Base-by-base conservation (phyloP, 2,797 vertebrate genomes). In the Chelon labrosus region DNA sequence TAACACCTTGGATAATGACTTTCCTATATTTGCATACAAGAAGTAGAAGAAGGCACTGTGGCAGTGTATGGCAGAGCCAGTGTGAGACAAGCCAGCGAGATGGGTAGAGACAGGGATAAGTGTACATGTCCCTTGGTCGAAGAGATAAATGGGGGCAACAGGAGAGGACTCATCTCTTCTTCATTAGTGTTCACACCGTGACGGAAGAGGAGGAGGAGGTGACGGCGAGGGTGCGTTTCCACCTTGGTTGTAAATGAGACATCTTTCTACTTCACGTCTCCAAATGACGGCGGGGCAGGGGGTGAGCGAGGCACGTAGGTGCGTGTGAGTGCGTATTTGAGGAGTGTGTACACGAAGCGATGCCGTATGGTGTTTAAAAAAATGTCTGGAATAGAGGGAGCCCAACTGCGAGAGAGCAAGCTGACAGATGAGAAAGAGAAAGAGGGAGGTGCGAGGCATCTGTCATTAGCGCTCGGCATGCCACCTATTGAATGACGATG, bases 131-230 rank as follows among this genome's bases (percentile, higher is more conserved):
- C 83, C 87, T 76, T 71, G 84, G 82, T 75, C 66, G 70, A 87
- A 58, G 84, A 92, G 88, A 93, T 91, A 93, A 94, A 94, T 93
- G 89, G 86, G 85, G 87, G 87, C 90, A 27, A 88, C 82, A 79
- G 88, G 75, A 84, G 90, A 93, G 86, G 90, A 93, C 89, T 93
- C 91, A 88, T 93, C 90, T 91, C 91, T 91, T 91, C 93, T 93
- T 94, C 93, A 93, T 94, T 94, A 94, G 89, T 89, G 91, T 88
- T 92, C 91, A 91, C 87, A 93, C 91, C 81, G 74, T 92, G 92
- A 92, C 90, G 83, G 79, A 88, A 63, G 83, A 83, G 56, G 62
- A 77, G 68, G 77, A 65, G 77, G 80, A 44, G 82, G 84, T 70
- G 83, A 75, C 17, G 70, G 77, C 10, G 70, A 87, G 75, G 73